phyloP scores from a whole-genome alignment of 2,113 vertebrate species.

The Columba livia region DNA sequence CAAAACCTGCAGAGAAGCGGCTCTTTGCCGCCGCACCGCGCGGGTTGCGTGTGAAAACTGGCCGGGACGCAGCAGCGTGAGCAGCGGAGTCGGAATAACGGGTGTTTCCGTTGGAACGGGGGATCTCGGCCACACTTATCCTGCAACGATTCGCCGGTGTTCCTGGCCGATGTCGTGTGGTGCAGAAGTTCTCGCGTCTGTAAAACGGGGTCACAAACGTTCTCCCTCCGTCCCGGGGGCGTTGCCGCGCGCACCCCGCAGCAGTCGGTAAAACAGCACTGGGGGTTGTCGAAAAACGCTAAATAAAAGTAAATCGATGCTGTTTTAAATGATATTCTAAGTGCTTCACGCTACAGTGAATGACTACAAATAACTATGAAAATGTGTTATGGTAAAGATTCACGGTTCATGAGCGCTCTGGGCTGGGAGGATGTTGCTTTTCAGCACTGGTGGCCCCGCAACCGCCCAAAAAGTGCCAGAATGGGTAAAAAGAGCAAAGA shows the following conservation, averaged over 20 bases:
- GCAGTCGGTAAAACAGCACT: neutral
- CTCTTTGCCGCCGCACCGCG: neutral
- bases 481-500: neutral
- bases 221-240: neutral
- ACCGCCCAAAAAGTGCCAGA: neutral
- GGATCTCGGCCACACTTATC: neutral
- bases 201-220: slow-evolving; percentile 52
- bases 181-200: slow-evolving; percentile 48
- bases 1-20: slow-evolving; percentile 7
- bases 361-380: neutral
- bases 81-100: neutral
- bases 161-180: neutral
- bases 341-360: neutral
- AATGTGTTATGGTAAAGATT: neutral
- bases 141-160: neutral
- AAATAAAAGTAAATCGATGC: slow-evolving; percentile 11
- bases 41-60: neutral
- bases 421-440: neutral
- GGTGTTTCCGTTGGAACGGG: neutral
- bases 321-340: neutral
- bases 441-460: neutral
- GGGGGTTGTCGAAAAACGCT: slow-evolving; percentile 31
- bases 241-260: neutral
- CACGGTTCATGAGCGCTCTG: neutral
- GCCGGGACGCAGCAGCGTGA: neutral